phyloP scores from a whole-genome alignment of 2,888 invertebrate species.

The Podabrus alpinus region DNA sequence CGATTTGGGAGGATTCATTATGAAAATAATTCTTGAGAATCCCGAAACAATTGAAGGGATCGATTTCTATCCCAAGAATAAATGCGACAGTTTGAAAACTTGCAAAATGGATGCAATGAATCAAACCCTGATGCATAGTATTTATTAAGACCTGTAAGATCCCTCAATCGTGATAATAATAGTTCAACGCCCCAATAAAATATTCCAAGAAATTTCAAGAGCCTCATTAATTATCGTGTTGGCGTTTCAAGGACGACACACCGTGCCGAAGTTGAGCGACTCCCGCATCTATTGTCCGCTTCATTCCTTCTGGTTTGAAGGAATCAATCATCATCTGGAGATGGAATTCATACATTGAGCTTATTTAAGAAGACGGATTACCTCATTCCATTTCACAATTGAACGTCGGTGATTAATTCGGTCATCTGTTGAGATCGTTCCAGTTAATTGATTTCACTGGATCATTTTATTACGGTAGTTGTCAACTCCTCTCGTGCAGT shows the following conservation, averaged over 20 bases:
- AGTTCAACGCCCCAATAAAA: slow-evolving; percentile 38
- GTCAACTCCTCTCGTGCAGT: neutral
- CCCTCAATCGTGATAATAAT: slow-evolving; percentile 29
- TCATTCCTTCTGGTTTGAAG: slow-evolving; percentile 27
- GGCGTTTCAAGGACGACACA: slow-evolving; percentile 55
- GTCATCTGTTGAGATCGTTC: neutral
- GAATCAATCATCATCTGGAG: slow-evolving; percentile 34
- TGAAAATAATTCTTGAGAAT: neutral
- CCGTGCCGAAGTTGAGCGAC: slow-evolving; percentile 46
- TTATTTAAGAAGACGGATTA: slow-evolving; percentile 32
- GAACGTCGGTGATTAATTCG: neutral
- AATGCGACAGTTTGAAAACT: neutral
- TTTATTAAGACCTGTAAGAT: neutral
- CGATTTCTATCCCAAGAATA: neutral
- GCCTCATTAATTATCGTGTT: slow-evolving; percentile 55
- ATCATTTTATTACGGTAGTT: neutral
- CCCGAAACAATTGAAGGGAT: neutral
- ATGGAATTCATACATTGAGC: slow-evolving; percentile 25
- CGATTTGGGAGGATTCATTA: neutral
- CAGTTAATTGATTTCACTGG: neutral
- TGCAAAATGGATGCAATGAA: neutral
- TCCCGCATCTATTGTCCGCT: slow-evolving; percentile 43
- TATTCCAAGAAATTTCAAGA: slow-evolving; percentile 26
- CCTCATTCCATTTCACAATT: slow-evolving; percentile 16
- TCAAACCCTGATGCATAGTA: neutral